Conservation (phyloP, 2,888 invertebrate species). For the Carpatolechia fugitivella region DNA sequence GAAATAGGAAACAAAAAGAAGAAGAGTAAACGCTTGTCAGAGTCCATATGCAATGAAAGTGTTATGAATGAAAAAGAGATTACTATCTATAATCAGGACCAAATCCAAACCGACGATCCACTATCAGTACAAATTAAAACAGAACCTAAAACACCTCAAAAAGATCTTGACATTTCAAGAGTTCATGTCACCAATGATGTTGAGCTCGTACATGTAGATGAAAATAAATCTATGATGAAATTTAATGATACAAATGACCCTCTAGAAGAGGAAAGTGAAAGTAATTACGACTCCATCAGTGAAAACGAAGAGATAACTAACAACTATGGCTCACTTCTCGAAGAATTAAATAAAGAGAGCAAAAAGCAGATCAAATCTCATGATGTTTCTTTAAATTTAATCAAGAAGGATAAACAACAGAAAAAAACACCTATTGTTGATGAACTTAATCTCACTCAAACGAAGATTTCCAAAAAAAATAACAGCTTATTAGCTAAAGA, state of each 20-base stretch:
- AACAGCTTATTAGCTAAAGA: neutral
- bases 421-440: slow-evolving; percentile 49
- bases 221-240: slow-evolving; percentile 42
- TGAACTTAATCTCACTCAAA: slow-evolving; percentile 58
- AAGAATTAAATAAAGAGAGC: slow-evolving; percentile 44
- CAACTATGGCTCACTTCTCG: slow-evolving; percentile 59
- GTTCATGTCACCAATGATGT: slow-evolving; percentile 46
- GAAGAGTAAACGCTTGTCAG: slow-evolving; percentile 38
- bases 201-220: slow-evolving; percentile 46
- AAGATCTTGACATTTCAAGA: slow-evolving; percentile 43
- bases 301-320: slow-evolving; percentile 60
- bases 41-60: slow-evolving; percentile 41
- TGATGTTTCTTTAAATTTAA: slow-evolving; percentile 53
- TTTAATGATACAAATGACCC: slow-evolving; percentile 51
- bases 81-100: slow-evolving; percentile 38
- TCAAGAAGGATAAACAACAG: slow-evolving; percentile 41
- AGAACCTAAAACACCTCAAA: slow-evolving; percentile 58
- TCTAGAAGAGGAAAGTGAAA: slow-evolving; percentile 35
- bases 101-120: slow-evolving; percentile 45
- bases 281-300: slow-evolving; percentile 38
- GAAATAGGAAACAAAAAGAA: slow-evolving; percentile 29
- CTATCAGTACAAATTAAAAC: slow-evolving; percentile 46
- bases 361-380: slow-evolving; percentile 35
- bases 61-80: slow-evolving; percentile 58
- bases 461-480: slow-evolving; percentile 32